Conservation (phyloP, 2,888 invertebrate species). For the Eretmocerus hayati region DNA sequence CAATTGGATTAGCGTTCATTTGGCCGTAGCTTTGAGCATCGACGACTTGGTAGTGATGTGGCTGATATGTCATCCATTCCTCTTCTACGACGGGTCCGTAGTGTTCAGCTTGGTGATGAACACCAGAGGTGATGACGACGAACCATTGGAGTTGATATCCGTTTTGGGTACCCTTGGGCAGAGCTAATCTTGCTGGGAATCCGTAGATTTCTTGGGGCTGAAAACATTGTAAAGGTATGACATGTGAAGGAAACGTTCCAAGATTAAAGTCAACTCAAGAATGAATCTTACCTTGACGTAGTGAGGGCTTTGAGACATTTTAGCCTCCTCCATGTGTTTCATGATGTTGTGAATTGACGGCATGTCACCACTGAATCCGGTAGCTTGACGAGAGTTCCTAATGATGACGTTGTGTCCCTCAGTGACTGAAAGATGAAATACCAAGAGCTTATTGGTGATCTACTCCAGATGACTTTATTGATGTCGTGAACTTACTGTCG, state of each 20-base stretch:
- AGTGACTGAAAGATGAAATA: constrained; percentile 42
- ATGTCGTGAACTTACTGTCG: constrained; percentile 49
- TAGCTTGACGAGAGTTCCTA: constrained; percentile 61
- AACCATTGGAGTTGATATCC: constrained; percentile 59
- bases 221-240: neutral
- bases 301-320: constrained; percentile 41
- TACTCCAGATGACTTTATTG: too few relatives aligned
- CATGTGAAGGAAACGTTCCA: neutral
- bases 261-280: neutral
- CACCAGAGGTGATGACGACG: constrained; percentile 54
- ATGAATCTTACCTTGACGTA: constrained; percentile 44
- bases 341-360: constrained; percentile 59
- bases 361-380: constrained; percentile 41
- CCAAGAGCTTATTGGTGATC: too few relatives aligned
- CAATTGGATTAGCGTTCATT: constrained; percentile 20
- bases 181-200: constrained; percentile 56
- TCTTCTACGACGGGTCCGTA: constrained; percentile 44
- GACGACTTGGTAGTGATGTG: constrained; percentile 34
- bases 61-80: constrained; percentile 15
- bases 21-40: constrained; percentile 31
- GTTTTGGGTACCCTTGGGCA: constrained; percentile 59
- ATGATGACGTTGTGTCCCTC: constrained; percentile 63
- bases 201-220: constrained; percentile 50
- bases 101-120: constrained; percentile 43
- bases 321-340: constrained; percentile 56